Evolutionary conservation across 2,888 invertebrate species (phyloP).

Genomic region (Marronus borbonicus): DNA sequence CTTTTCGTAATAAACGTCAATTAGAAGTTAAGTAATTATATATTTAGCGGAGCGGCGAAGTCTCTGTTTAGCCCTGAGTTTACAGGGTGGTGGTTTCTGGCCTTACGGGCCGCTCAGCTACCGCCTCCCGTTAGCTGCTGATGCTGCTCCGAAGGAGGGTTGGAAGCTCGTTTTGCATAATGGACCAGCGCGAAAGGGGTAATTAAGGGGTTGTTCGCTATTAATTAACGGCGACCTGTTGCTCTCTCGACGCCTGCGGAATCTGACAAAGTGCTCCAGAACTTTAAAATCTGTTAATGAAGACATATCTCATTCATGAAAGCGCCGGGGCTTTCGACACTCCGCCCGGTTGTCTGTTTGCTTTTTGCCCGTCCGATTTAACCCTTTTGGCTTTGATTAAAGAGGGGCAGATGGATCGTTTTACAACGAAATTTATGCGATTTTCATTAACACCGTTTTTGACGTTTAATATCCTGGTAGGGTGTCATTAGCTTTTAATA

Average conservation of each 20-base stretch:
- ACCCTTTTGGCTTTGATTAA: conserved; percentile 43
- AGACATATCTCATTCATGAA: conserved; percentile 51
- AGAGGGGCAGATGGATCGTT: conserved; percentile 38
- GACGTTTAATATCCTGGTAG: conserved; percentile 17
- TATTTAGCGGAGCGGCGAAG: conserved; percentile 64
- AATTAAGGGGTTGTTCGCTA: conserved; percentile 70
- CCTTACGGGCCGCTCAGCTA: conserved; percentile 53
- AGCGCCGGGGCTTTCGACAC: conserved; percentile 16
- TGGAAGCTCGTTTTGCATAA: conserved; percentile 67
- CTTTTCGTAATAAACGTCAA: conserved; percentile 70
- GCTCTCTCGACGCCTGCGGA: conserved; percentile 57
- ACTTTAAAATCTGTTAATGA: conserved; percentile 61
- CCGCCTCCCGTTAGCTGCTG: conserved; percentile 45
- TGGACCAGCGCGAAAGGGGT: conserved; percentile 70
- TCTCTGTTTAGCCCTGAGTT: conserved; percentile 60
- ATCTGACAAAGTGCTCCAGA: conserved; percentile 61
- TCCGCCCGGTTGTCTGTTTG: conserved; percentile 24
- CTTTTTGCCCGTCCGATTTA: conserved; percentile 27
- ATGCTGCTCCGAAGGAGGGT: conserved; percentile 56
- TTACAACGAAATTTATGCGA: conserved; percentile 43
- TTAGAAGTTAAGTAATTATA: conserved; percentile 69
- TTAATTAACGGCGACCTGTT: conserved; percentile 70
- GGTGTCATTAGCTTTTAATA: conserved; percentile 4
- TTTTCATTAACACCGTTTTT: conserved; percentile 38
- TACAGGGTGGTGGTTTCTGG: conserved; percentile 66